phyloP scores from a whole-genome alignment of 1,140 invertebrate genomes.

The Caenorhabditis latens region DNA sequence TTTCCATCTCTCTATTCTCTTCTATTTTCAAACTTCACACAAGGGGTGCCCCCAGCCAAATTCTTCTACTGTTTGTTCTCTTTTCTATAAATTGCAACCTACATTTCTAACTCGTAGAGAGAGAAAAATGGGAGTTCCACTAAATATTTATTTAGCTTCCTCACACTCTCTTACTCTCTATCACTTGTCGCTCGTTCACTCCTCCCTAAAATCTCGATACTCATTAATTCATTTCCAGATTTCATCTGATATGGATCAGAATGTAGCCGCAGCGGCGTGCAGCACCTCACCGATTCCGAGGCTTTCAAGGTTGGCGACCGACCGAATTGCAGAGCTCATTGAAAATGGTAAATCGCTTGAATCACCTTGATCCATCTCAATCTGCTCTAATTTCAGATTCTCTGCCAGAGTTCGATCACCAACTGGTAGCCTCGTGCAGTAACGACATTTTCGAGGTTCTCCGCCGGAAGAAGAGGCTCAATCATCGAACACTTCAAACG shows the following conservation, averaged over 20 bases:
- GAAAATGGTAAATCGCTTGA: conserved; percentile 2
- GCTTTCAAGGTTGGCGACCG: conserved; percentile 9
- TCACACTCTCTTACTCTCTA: neutral
- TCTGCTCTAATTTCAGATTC: neutral
- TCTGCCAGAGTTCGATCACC: conserved; percentile 11
- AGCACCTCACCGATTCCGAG: neutral
- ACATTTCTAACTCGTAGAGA: neutral
- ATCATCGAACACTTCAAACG: conserved; percentile 17
- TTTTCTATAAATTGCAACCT: conserved; percentile 47
- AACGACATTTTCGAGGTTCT: conserved; percentile 34
- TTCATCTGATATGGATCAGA: conserved; percentile 45
- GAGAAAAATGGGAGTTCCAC: neutral
- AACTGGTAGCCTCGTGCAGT: neutral
- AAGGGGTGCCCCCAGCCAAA: neutral
- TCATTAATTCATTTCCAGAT: neutral
- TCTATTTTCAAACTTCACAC: conserved; percentile 19
- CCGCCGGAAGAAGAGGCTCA: conserved; percentile 14
- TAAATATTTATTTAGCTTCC: conserved; percentile 41
- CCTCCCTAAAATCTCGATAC: neutral
- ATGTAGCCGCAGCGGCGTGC: neutral
- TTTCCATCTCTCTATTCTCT: neutral
- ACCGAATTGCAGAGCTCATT: conserved; percentile 33
- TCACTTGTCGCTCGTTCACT: neutral
- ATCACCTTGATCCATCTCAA: neutral
- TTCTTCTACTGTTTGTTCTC: conserved; percentile 8